Base-by-base conservation (phyloP, 1,140 invertebrate genomes). In the Charaxes varanes region DNA sequence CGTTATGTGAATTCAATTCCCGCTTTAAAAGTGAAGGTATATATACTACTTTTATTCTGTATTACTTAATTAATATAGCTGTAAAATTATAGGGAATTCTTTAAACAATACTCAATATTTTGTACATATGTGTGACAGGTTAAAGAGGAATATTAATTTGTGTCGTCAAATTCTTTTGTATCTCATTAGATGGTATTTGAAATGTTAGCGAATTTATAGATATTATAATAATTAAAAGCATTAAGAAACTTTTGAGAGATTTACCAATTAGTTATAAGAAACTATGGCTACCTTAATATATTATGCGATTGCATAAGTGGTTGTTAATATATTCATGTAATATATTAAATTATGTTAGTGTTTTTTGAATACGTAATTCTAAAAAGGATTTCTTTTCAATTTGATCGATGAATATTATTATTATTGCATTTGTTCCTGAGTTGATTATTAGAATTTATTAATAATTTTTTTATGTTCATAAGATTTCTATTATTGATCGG, bases 401-500 rank as follows among this genome's bases (percentile, higher is more conserved):
- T 66, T 61, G 62, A 78, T 71, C 56, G 66, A 83, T n/a, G n/a
- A n/a, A n/a, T n/a, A n/a, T n/a, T n/a, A n/a, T 74, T 77, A 68
- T 76, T 80, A 80, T 77, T 83, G 78, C 78, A 83, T 83, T 83
- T 83, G 79, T 83, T 83, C 79, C 79, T 83, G 79, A 80, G 68
- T 77, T 80, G 70, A 77, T 70, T 74, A 63, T 71, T 82, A 80
- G 66, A 80, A 79, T 83, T 80, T 83, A 80, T 78, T 68, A 44
- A 66, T 76, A 77, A 73, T 68, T 59, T 64, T 44, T 73, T n/a
- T n/a, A n/a, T 60, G 59, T 67, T 68, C 67, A 46, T 78, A 82
- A 76, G 73, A 69, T 61, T 66, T 71, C 50, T 73, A 70, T 66
- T 57, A 62, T 61, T 68, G 47, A 52, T 62, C 57, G 40, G 58